phyloP scores from a whole-genome alignment of 2,888 invertebrate species.

The Nezara viridula region DNA sequence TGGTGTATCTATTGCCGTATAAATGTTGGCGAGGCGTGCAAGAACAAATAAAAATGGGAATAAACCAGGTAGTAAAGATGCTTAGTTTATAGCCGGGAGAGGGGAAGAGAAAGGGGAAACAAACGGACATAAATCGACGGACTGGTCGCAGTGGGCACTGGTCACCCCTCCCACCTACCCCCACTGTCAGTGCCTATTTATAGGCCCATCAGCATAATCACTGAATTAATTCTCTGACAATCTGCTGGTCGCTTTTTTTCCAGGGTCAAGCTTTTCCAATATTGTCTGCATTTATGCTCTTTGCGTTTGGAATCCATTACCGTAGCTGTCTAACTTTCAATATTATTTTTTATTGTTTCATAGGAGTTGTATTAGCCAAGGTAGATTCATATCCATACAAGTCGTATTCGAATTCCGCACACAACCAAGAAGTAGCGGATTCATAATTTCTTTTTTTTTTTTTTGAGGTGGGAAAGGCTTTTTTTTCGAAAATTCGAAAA shows the following conservation, averaged over 20 bases:
- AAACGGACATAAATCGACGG: not conserved
- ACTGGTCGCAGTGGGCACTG: not conserved
- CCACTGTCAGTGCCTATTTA: not conserved
- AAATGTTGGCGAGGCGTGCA: not conserved
- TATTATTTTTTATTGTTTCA: too few relatives aligned
- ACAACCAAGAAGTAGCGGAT: too few relatives aligned
- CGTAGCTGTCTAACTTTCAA: not conserved
- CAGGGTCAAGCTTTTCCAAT: not conserved
- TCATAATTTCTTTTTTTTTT: too few relatives aligned
- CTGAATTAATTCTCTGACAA: not conserved
- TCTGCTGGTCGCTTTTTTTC: not conserved
- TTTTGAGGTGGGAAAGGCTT: too few relatives aligned
- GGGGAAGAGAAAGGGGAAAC: too few relatives aligned
- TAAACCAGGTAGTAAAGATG: not conserved
- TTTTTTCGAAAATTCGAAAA: too few relatives aligned
- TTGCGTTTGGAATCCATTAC: not conserved
- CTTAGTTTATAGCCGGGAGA: not conserved
- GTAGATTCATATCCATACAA: too few relatives aligned
- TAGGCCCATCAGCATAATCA: slow-evolving; percentile 8
- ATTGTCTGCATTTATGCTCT: not conserved
- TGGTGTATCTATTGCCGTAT: not conserved
- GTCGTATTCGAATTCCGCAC: too few relatives aligned
- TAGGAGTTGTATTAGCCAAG: too few relatives aligned
- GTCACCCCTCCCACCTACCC: not conserved
- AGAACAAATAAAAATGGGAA: not conserved